Evolutionary conservation across 1,140 invertebrate species (phyloP).

Genomic region (Bathynomus jamesi): DNA sequence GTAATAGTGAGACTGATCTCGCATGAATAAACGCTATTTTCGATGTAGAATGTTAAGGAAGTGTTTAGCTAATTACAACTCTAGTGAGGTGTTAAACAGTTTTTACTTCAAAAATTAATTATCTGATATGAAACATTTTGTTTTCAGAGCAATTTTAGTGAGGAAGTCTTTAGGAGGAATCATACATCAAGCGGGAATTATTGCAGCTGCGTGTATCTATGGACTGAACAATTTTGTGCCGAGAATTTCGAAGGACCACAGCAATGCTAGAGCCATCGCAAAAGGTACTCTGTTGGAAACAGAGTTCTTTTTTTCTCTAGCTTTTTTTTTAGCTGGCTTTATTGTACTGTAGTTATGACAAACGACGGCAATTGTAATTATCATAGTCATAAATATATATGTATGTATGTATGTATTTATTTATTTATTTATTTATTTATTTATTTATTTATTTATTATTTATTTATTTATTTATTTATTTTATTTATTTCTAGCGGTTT

Average conservation of each 20-base stretch:
- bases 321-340: too few species aligned
- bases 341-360: too few species aligned
- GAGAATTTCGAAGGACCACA: not conserved
- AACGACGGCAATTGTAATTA: too few species aligned
- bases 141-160: constrained; percentile 58
- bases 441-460: not conserved
- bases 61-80: too few species aligned
- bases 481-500: not conserved
- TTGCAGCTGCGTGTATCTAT: constrained; percentile 78
- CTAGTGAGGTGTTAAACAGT: too few species aligned
- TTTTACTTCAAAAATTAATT: too few species aligned
- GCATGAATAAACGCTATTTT: too few species aligned
- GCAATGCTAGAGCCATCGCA: not conserved
- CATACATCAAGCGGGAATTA: constrained; percentile 80
- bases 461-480: not conserved
- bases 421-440: not conserved
- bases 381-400: not conserved
- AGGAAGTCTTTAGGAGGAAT: constrained; percentile 86
- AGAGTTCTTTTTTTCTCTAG: too few species aligned
- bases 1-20: too few species aligned
- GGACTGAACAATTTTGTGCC: not conserved
- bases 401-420: not conserved
- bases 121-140: too few species aligned
- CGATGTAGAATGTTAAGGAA: too few species aligned
- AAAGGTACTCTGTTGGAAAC: too few species aligned